A percentile compares a stretch with the other conserved stretches of the same genome.
These are phyloP conservation scores for Cancer borealis DNA, from an alignment of 2,888 invertebrate genomes.

Conservation along the genomic window DNA sequence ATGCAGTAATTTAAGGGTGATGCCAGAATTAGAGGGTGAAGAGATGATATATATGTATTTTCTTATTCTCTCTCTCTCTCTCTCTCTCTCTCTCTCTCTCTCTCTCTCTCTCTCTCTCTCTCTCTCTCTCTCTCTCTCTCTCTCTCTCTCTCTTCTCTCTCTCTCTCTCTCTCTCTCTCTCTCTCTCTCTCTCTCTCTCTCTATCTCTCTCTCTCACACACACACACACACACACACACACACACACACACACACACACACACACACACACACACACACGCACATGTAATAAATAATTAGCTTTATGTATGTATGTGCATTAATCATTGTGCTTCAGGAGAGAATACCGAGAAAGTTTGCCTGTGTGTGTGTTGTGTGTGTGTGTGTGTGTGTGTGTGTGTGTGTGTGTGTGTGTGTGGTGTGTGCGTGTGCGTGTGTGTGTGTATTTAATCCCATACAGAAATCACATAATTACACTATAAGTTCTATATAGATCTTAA, in stretches of 20 bases:
- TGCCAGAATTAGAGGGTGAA: not conserved
- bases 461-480: too few species aligned
- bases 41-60: not conserved
- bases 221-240: too few species aligned
- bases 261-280: too few species aligned
- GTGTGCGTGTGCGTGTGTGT: not conserved
- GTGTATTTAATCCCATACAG: not conserved
- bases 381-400: conserved; percentile 20
- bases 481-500: too few species aligned
- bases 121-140: conserved; percentile 20
- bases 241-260: too few species aligned
- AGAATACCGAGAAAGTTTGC: not conserved
- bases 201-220: too few species aligned
- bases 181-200: too few species aligned
- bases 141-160: not conserved
- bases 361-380: conserved; percentile 20
- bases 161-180: too few species aligned
- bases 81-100: not conserved
- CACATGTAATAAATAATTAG: too few species aligned
- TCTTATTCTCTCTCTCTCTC: not conserved
- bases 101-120: conserved; percentile 20
- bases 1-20: not conserved
- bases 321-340: not conserved
- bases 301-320: not conserved
- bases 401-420: conserved; percentile 20